Conservation (phyloP, 1,140 invertebrate genomes). For the Phthorimaea operculella region DNA sequence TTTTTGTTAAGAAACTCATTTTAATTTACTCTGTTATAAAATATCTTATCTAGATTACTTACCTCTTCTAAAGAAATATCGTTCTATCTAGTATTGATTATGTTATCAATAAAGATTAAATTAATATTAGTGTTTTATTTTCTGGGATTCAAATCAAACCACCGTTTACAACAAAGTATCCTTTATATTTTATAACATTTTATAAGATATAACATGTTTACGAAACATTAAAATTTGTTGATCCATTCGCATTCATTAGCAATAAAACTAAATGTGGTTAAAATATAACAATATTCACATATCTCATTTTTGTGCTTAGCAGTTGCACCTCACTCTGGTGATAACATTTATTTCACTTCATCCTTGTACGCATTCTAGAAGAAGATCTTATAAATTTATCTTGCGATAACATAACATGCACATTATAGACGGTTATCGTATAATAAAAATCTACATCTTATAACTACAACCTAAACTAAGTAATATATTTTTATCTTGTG, state of each 20-base stretch:
- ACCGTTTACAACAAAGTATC: constrained; percentile 36
- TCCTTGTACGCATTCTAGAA: too few relatives aligned
- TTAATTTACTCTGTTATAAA: constrained; percentile 7
- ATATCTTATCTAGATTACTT: constrained; percentile 20
- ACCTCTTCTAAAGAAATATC: constrained; percentile 24
- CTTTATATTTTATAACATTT: constrained; percentile 42
- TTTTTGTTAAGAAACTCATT: background rate
- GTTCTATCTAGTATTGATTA: constrained; percentile 22
- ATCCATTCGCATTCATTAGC: constrained; percentile 25
- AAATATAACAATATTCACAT: background rate
- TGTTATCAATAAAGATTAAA: constrained; percentile 22
- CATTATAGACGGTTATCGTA: too few relatives aligned
- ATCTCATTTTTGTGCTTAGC: background rate
- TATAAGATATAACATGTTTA: constrained; percentile 37
- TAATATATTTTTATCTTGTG: too few relatives aligned
- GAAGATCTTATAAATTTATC: too few relatives aligned
- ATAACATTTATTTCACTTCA: too few relatives aligned
- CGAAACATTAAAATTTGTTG: constrained; percentile 33
- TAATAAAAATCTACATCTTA: too few relatives aligned
- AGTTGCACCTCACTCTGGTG: too few relatives aligned
- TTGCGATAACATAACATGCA: too few relatives aligned
- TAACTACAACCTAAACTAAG: too few relatives aligned
- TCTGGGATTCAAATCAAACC: constrained; percentile 18
- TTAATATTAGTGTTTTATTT: constrained; percentile 8
- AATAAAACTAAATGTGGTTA: background rate